phyloP scores from a whole-genome alignment of 2,797 vertebrate genomes.

The Clarias platycephalus region DNA sequence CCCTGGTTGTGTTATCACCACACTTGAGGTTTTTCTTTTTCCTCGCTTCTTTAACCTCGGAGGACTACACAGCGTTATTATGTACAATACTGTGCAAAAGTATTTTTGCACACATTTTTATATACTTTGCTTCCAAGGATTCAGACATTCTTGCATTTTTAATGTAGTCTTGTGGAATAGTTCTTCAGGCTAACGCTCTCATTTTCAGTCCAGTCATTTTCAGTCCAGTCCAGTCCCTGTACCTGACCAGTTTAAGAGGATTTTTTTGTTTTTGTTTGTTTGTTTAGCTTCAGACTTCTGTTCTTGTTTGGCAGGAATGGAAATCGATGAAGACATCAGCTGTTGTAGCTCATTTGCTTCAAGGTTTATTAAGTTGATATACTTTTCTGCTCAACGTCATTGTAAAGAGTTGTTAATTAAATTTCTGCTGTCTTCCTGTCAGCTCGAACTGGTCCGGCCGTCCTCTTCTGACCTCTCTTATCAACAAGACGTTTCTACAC shows the following conservation, averaged over 20 bases:
- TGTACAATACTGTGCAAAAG: too few relatives aligned
- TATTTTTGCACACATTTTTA: too few relatives aligned
- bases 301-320: background rate
- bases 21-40: background rate
- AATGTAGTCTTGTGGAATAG: too few relatives aligned
- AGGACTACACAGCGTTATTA: background rate
- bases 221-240: too few relatives aligned
- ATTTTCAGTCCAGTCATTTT: too few relatives aligned
- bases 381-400: background rate
- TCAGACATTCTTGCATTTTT: too few relatives aligned
- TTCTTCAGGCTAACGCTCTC: too few relatives aligned
- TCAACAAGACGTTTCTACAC: background rate
- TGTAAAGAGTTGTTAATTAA: background rate
- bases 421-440: background rate
- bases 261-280: background rate
- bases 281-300: background rate
- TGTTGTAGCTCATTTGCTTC: background rate
- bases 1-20: background rate
- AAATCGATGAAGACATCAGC: background rate
- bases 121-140: too few relatives aligned
- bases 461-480: background rate
- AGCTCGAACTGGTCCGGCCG: background rate
- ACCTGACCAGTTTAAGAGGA: too few relatives aligned
- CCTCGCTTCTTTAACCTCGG: background rate
- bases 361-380: background rate